Evolutionary conservation across 2,888 invertebrate genomes (phyloP).

Genomic region (Phortica magna): DNA sequence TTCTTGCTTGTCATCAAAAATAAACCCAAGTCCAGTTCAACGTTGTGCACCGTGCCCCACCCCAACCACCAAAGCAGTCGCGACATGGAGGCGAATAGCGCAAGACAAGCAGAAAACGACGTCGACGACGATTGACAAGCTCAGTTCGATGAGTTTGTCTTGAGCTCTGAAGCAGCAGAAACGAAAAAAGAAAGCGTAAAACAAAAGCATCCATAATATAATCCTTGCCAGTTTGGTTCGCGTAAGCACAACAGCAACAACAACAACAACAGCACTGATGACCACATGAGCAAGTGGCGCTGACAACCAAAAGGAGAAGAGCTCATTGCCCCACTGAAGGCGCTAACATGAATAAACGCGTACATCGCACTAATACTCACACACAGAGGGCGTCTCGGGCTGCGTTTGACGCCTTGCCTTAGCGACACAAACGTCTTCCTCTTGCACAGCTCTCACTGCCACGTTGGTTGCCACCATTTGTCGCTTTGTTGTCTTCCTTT

Average conservation of each 20-base stretch:
- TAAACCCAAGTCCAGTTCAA: conserved; percentile 31
- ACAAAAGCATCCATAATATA: conserved; percentile 19
- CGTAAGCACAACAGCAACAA: not conserved
- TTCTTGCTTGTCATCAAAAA: conserved; percentile 68
- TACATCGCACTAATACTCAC: conserved; percentile 72
- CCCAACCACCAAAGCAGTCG: not conserved
- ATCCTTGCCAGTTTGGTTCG: conserved; percentile 15
- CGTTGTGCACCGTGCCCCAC: not conserved
- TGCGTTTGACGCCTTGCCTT: not conserved
- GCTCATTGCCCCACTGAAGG: not conserved
- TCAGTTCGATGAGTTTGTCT: not conserved
- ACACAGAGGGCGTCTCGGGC: not conserved
- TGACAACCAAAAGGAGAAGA: not conserved
- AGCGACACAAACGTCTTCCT: too few species aligned
- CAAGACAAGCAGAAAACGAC: conserved; percentile 18
- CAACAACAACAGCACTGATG: conserved; percentile 50
- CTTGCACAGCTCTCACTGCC: too few species aligned
- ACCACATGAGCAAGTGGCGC: conserved; percentile 39
- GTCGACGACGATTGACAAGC: not conserved
- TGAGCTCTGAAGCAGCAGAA: not conserved
- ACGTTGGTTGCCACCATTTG: too few species aligned
- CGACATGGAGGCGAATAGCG: not conserved
- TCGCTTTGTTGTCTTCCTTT: too few species aligned
- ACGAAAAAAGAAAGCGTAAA: not conserved
- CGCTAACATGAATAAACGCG: conserved; percentile 63